These are phyloP conservation scores for Bufo gargarizans DNA, from an alignment of 2,113 vertebrate genomes.

Conservation along the genomic window DNA sequence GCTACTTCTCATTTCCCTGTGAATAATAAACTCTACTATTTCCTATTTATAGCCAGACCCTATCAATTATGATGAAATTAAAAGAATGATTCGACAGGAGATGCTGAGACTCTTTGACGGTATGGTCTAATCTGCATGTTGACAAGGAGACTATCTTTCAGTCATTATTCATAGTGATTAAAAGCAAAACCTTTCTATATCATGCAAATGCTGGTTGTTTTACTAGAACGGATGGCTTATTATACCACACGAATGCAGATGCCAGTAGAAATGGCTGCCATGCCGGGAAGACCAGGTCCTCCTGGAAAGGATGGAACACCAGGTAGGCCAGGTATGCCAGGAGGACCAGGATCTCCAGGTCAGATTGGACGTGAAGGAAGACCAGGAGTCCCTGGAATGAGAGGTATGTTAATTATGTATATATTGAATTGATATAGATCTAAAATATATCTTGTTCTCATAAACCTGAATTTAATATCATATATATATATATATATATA, in stretches of 20 bases:
- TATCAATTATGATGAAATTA: slow-evolving; percentile 94
- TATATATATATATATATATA: neutral
- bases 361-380: slow-evolving; percentile 92
- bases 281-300: slow-evolving; percentile 87
- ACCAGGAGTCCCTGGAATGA: slow-evolving; percentile 79
- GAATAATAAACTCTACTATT: neutral
- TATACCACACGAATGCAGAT: slow-evolving; percentile 89
- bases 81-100: slow-evolving; percentile 92
- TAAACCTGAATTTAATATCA: no score
- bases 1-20: neutral
- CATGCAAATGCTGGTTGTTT: neutral
- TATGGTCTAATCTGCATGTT: slow-evolving; percentile 64
- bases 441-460: no score
- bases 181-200: neutral
- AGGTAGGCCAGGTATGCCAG: slow-evolving; percentile 79
- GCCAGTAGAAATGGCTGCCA: slow-evolving; percentile 84
- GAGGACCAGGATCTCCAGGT: slow-evolving; percentile 83
- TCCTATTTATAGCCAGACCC: slow-evolving; percentile 75
- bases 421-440: no score
- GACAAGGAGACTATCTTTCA: neutral
- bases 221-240: slow-evolving; percentile 91
- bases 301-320: slow-evolving; percentile 88
- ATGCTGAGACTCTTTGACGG: slow-evolving; percentile 94
- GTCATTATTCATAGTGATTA: neutral
- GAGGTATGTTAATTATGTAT: slow-evolving; percentile 71